Conservation (phyloP, 2,888 invertebrate genomes). For the Desoria tigrina region DNA sequence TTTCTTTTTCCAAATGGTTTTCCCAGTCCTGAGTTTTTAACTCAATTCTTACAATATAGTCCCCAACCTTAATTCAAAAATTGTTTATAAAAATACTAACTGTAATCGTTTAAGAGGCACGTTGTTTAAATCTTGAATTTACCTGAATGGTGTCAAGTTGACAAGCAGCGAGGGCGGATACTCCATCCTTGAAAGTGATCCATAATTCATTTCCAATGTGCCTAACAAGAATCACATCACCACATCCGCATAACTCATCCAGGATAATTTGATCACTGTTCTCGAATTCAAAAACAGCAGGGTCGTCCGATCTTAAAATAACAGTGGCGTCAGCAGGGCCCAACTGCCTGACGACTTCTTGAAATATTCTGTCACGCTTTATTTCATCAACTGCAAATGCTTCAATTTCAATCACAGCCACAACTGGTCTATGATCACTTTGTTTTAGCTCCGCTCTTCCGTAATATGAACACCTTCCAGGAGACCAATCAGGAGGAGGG, state of each 20-base stretch:
- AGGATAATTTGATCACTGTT: conserved; percentile 57
- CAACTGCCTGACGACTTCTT: conserved; percentile 78
- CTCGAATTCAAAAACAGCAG: conserved; percentile 45
- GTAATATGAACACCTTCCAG: conserved; percentile 82
- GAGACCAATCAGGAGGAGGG: conserved; percentile 65
- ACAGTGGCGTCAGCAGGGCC: conserved; percentile 96
- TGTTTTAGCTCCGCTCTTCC: conserved; percentile 93
- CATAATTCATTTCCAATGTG: conserved; percentile 87
- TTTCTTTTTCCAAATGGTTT: conserved; percentile 76
- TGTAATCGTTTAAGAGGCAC: background rate
- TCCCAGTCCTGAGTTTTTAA: conserved; percentile 86
- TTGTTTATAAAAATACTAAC: background rate
- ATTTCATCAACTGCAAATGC: conserved; percentile 76
- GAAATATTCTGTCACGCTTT: conserved; percentile 76
- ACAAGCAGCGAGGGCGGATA: conserved; percentile 76
- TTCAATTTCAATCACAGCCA: conserved; percentile 86
- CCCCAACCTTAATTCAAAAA: conserved; percentile 53
- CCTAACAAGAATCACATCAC: conserved; percentile 85
- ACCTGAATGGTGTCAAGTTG: conserved; percentile 63
- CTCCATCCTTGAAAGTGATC: conserved; percentile 88
- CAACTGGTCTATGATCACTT: conserved; percentile 95
- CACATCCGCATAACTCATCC: conserved; percentile 78
- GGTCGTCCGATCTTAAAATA: conserved; percentile 59
- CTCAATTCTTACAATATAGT: conserved; percentile 65
- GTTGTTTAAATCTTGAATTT: background rate